These are phyloP conservation scores for Megalops atlanticus DNA, from an alignment of 2,113 vertebrate species.

Conservation along the genomic window DNA sequence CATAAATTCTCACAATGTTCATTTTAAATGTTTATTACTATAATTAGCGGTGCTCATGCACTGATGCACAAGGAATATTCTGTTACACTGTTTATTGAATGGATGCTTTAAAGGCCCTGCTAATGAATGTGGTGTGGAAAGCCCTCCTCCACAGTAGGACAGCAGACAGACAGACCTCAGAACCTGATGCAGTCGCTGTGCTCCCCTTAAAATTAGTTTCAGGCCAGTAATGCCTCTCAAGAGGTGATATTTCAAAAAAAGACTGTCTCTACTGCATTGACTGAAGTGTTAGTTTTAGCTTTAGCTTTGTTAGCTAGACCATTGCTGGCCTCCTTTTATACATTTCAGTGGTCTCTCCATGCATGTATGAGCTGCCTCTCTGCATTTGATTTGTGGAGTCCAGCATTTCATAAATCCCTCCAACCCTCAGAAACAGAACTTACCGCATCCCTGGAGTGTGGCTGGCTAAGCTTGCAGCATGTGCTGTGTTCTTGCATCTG, in stretches of 20 bases:
- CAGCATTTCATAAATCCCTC: neutral
- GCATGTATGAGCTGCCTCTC: neutral
- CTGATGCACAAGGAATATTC: neutral
- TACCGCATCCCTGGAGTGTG: neutral
- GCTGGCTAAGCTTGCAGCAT: neutral
- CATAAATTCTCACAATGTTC: neutral
- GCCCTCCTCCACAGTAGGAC: neutral
- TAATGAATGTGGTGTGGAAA: neutral
- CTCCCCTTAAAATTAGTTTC: neutral
- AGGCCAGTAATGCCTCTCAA: neutral
- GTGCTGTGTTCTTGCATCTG: neutral
- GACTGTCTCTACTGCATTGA: neutral
- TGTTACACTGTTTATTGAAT: neutral
- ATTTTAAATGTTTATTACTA: neutral
- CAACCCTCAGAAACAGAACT: no score
- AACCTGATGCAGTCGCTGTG: neutral
- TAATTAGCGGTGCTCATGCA: no score
- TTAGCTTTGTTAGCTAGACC: no score
- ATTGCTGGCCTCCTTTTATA: neutral
- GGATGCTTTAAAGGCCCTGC: neutral
- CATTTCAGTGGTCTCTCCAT: neutral
- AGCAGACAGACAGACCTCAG: neutral
- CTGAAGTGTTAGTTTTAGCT: neutral
- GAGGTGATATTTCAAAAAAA: neutral
- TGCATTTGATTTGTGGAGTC: slow-evolving; percentile 1